Percentiles rank a stretch among this genome's conserved stretches.
Evolutionary conservation across 2,888 invertebrate species (phyloP).

Genomic region (Melieria omissa): DNA sequence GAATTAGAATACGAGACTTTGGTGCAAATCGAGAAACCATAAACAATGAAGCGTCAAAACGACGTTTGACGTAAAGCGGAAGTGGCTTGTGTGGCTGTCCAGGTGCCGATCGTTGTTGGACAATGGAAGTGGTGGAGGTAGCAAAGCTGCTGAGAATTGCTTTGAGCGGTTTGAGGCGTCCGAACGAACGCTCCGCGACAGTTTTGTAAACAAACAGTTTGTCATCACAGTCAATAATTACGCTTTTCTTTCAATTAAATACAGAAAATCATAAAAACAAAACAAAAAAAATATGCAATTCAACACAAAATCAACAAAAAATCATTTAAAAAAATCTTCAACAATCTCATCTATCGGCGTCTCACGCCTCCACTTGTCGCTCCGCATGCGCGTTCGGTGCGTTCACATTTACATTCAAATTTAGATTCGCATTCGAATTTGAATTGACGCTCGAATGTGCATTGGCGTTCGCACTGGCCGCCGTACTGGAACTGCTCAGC

Average conservation of each 20-base stretch:
- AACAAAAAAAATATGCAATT: background rate
- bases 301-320: background rate
- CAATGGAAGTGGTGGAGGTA: too few species aligned
- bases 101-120: background rate
- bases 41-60: constrained; percentile 17
- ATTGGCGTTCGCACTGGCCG: background rate
- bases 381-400: background rate
- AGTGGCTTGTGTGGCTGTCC: background rate
- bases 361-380: background rate
- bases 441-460: constrained; percentile 21
- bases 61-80: constrained; percentile 9
- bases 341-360: background rate
- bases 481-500: background rate
- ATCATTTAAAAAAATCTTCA: background rate
- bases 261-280: constrained; percentile 4
- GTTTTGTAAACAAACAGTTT: constrained; percentile 46
- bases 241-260: constrained; percentile 16
- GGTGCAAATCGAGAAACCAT: background rate
- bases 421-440: constrained; percentile 39
- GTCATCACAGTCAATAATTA: constrained; percentile 60
- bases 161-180: too few species aligned
- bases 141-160: too few species aligned
- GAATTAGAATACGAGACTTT: constrained; percentile 5
- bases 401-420: constrained; percentile 48
- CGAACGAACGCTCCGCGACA: constrained; percentile 37